Evolutionary conservation across 2,113 vertebrate species (phyloP), one percentile per base, ranked within the genome.

Genomic region (Paradoxurus hermaphroditus): DNA sequence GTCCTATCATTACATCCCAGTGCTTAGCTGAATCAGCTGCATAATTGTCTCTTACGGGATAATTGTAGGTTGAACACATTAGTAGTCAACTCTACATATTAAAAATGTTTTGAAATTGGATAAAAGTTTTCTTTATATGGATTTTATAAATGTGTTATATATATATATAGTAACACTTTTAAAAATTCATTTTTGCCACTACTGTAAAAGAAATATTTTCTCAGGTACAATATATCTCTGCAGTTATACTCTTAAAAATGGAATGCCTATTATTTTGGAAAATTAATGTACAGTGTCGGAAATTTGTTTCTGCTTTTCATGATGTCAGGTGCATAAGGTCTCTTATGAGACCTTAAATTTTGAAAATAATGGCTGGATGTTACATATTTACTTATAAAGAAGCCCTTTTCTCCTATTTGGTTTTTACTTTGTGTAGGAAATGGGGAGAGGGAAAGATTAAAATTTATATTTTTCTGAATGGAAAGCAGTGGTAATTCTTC

Each of bases 361-460:
- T 65, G 65, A 95, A 97, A 94, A 85, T 91, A 62, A n/a, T 85
- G 53, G 13, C 21, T 73, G 12, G n/a, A 68, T 92, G 29, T 41
- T 93, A 89, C 14, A 3, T 67, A 78, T 44, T 75, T 87, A 85
- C 31, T 82, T 70, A 44, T 4, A 82, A 53, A 84, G 75, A 67
- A 83, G 21, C 4, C n/a, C 65, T 93, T 87, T 82, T 70, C 59
- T 91, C 79, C 91, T 46, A 4, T 88, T 78, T 88, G 41, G 4
- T 62, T 96, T 72, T 88, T 88, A 53, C 79, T 87, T 95, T 86
- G 7, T 39, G 53, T 67, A 63, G 53, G 29, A 95, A 96, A 65
- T 59, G 10, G 25, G 8, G 46, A 72, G 27, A 72, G 27, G 11
- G 39, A 44, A 9, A 15, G 67, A 53, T 72, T 93, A 85, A 96